Percentiles rank a stretch among this genome's conserved stretches.
Conservation (phyloP, 37 sponge, comb jelly and placozoan species). For the Chondrosia reniformis region DNA sequence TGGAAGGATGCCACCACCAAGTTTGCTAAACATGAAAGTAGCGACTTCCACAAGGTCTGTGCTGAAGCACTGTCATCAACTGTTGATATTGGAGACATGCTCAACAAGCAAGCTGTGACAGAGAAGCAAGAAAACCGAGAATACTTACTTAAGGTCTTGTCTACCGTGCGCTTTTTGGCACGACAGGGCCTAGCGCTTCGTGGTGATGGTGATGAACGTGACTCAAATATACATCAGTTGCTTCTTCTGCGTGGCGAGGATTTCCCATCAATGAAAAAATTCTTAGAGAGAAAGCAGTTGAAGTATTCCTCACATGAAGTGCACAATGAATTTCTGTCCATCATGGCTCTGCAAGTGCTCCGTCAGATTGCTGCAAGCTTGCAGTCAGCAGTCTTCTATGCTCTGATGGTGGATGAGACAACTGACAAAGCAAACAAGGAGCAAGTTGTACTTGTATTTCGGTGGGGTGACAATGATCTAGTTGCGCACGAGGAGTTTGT, state of each 20-base stretch:
- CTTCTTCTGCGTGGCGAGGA: background rate
- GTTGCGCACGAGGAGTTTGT: constrained; percentile 45
- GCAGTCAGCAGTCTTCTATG: constrained; percentile 26
- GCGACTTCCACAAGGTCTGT: constrained; percentile 29
- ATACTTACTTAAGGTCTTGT: constrained; percentile 30
- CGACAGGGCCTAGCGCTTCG: constrained; percentile 45
- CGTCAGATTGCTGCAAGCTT: background rate
- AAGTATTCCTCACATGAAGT: constrained; percentile 47
- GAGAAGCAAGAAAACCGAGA: constrained; percentile 36
- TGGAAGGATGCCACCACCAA: constrained; percentile 45
- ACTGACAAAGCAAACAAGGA: constrained; percentile 47
- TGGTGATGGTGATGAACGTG: constrained; percentile 48
- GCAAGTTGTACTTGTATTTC: constrained; percentile 24
- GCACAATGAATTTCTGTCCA: constrained; percentile 41
- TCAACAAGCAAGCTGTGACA: background rate
- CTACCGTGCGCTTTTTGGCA: constrained; percentile 28
- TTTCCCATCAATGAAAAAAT: background rate
- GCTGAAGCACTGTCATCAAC: constrained; percentile 10
- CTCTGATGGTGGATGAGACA: constrained; percentile 53
- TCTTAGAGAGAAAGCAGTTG: constrained; percentile 22
- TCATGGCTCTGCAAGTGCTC: constrained; percentile 33
- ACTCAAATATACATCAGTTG: constrained; percentile 41
- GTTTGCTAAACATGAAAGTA: constrained; percentile 25
- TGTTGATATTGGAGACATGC: constrained; percentile 48
- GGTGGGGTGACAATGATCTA: constrained; percentile 31